Evolutionary conservation across 2,113 vertebrate genomes (phyloP).

Genomic region (Chlamydotis undulata): DNA sequence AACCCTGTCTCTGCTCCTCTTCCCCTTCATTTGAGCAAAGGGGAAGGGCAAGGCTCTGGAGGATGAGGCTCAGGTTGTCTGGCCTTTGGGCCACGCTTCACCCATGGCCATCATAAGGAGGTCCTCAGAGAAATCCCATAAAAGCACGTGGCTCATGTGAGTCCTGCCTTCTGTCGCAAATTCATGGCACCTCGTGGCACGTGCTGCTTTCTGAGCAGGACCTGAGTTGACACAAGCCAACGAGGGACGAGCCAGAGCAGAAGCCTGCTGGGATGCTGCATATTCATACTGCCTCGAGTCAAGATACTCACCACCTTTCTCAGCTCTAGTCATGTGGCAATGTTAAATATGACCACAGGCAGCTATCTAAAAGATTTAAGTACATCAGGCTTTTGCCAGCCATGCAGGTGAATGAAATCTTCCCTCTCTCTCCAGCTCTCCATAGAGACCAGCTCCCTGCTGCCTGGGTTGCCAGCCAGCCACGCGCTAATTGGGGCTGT

Average conservation of each 20-base stretch:
- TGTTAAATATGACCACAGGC: not conserved
- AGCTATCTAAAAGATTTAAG: not conserved
- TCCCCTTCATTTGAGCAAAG: not conserved
- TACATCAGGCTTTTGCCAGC: not conserved
- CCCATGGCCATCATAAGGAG: not conserved
- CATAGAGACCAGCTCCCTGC: not conserved
- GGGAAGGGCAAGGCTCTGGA: not conserved
- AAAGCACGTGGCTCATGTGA: accelerated
- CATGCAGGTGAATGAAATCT: not conserved
- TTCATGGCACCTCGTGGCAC: accelerated
- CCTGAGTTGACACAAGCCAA: not conserved
- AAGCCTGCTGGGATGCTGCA: not conserved
- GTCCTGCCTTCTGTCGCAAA: not conserved
- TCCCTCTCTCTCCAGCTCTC: not conserved
- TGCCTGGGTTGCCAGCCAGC: not conserved
- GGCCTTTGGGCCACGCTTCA: not conserved
- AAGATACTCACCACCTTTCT: not conserved
- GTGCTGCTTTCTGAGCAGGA: not conserved
- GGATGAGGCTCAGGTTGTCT: not conserved
- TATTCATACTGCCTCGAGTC: not conserved
- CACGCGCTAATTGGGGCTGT: not conserved
- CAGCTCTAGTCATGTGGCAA: not conserved
- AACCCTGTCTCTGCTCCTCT: not conserved
- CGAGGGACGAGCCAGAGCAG: not conserved
- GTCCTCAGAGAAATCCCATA: accelerated